phyloP scores from a whole-genome alignment of 1,140 invertebrate species.

The Musca vetustissima region DNA sequence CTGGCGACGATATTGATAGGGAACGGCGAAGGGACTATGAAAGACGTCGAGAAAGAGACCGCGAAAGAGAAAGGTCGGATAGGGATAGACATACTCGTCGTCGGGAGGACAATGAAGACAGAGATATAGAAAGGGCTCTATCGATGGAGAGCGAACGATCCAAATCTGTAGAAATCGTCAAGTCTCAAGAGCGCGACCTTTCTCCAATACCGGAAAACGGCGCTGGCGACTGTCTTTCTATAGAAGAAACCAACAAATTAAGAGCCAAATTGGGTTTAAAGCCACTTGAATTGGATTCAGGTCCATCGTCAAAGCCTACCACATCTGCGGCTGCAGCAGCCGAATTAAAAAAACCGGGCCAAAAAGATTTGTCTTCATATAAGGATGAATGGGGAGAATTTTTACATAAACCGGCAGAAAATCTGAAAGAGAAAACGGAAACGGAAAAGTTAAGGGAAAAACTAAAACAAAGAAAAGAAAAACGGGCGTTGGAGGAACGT shows the following conservation, averaged over 20 bases:
- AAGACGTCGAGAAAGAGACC: slow-evolving; percentile 30
- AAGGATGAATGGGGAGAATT: slow-evolving; percentile 87
- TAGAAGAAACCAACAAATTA: slow-evolving; percentile 90
- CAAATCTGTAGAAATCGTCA: slow-evolving; percentile 31
- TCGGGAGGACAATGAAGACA: slow-evolving; percentile 43
- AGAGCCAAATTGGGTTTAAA: slow-evolving; percentile 92
- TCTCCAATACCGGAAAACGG: slow-evolving; percentile 57
- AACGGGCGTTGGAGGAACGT: slow-evolving; percentile 77
- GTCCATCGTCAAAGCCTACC: slow-evolving; percentile 35
- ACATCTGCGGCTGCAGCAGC: slow-evolving; percentile 30
- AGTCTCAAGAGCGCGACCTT: slow-evolving; percentile 31
- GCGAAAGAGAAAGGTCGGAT: slow-evolving; percentile 1
- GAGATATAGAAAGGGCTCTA: slow-evolving; percentile 27
- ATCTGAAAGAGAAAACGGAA: slow-evolving; percentile 73
- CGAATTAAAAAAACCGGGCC: slow-evolving; percentile 37
- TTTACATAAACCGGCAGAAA: slow-evolving; percentile 89
- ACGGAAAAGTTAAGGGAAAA: slow-evolving; percentile 84
- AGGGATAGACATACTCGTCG: slow-evolving; percentile 57
- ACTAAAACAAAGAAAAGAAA: slow-evolving; percentile 75
- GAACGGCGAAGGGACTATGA: slow-evolving; percentile 46
- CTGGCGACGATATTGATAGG: slow-evolving; percentile 20
- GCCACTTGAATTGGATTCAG: slow-evolving; percentile 75
- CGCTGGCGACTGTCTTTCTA: slow-evolving; percentile 69
- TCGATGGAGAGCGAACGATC: slow-evolving; percentile 45
- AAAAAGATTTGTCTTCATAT: slow-evolving; percentile 60